Conservation (phyloP, 2,113 vertebrate species). For the Cynocephalus volans region DNA sequence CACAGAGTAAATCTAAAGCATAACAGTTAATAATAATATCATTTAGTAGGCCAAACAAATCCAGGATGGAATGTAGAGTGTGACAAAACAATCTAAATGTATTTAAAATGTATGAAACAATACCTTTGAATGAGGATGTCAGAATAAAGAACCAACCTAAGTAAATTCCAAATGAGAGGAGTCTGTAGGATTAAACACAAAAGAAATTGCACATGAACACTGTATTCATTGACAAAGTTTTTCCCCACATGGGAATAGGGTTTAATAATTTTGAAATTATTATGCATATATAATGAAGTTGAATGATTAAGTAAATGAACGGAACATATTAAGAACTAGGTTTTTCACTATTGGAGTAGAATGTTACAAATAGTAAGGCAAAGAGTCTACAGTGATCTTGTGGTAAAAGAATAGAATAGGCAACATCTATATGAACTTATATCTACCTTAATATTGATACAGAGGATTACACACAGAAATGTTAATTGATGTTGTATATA, state of each 20-base stretch:
- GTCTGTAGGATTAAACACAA: background rate
- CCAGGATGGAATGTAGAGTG: background rate
- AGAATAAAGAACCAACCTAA: background rate
- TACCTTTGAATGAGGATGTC: background rate
- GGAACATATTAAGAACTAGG: background rate
- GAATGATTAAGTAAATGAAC: background rate
- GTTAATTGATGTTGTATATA: background rate
- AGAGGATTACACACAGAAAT: background rate
- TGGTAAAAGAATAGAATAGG: background rate
- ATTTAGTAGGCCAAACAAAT: background rate
- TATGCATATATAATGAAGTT: background rate
- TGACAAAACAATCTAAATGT: constrained; percentile 24
- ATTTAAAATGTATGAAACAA: background rate
- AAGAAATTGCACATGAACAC: background rate
- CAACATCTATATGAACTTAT: background rate
- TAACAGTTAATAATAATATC: background rate
- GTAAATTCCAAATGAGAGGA: background rate
- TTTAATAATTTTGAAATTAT: background rate
- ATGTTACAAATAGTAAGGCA: background rate
- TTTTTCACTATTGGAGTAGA: background rate
- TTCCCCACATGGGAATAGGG: too few species aligned
- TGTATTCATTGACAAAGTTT: background rate
- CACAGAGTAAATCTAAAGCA: background rate
- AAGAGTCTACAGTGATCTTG: background rate
- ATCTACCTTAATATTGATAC: background rate